Percentiles rank a stretch among this genome's conserved stretches.
Evolutionary conservation across 2,888 invertebrate genomes (phyloP).

Genomic region (Melanotus villosus): DNA sequence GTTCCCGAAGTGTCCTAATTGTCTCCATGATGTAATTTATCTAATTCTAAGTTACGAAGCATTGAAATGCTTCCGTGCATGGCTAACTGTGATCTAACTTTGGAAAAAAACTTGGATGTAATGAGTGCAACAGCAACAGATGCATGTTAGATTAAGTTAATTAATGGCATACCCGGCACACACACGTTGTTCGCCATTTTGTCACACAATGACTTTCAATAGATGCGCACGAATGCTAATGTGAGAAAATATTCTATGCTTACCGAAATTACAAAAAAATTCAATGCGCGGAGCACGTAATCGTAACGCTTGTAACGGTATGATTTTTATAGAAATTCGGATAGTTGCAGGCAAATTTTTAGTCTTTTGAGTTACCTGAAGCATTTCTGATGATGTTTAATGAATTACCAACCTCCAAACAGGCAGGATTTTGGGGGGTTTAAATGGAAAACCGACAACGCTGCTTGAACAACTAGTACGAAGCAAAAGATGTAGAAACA

Average conservation of each 20-base stretch:
- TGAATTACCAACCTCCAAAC: too few species aligned
- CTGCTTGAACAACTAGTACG: too few species aligned
- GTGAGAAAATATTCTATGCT: constrained; percentile 7
- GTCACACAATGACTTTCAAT: constrained; percentile 26
- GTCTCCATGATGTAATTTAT: constrained; percentile 35
- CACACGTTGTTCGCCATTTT: constrained; percentile 40
- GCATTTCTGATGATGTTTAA: too few species aligned
- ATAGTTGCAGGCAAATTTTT: too few species aligned
- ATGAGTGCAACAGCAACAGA: constrained; percentile 50
- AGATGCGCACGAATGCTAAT: constrained; percentile 9
- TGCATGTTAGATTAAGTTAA: constrained; percentile 54
- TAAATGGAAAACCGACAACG: too few species aligned
- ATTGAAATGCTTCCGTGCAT: constrained; percentile 47
- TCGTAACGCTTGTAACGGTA: constrained; percentile 7
- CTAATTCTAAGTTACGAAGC: constrained; percentile 34
- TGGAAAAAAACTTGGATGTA: constrained; percentile 53
- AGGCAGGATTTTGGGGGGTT: too few species aligned
- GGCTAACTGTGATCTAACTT: constrained; percentile 53
- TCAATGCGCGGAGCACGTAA: not conserved
- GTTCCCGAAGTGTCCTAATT: constrained; percentile 25
- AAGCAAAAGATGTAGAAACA: too few species aligned
- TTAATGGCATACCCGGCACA: constrained; percentile 50
- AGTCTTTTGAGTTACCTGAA: too few species aligned
- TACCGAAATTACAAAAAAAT: not conserved
- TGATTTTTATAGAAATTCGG: not conserved